Evolutionary conservation across 2,113 vertebrate genomes (phyloP).

Genomic region (Morone chrysops): DNA sequence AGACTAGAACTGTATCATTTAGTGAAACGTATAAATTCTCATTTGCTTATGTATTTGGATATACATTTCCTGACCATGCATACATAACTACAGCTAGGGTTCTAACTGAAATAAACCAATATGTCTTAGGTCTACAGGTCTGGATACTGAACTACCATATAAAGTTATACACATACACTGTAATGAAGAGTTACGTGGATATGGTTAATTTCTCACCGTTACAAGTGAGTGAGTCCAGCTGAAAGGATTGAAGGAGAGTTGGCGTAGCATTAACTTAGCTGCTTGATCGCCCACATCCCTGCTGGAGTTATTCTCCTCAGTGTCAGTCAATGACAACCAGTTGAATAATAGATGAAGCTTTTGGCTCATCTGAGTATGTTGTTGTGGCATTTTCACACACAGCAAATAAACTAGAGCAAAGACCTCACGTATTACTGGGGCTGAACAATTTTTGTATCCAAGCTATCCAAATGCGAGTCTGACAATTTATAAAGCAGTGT

Average conservation of each 20-base stretch:
- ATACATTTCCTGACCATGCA: too few relatives aligned
- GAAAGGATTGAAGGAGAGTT: conserved; percentile 18
- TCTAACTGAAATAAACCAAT: background rate
- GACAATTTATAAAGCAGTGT: background rate
- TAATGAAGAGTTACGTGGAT: background rate
- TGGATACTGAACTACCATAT: background rate
- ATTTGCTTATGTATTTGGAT: background rate
- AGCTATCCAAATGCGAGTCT: background rate
- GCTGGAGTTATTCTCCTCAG: conserved; percentile 43
- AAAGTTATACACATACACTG: background rate
- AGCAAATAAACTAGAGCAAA: conserved; percentile 22
- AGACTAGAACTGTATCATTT: background rate
- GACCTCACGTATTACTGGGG: background rate
- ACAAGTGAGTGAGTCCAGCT: conserved; percentile 43
- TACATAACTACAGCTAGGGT: background rate
- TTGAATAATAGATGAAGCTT: conserved; percentile 71
- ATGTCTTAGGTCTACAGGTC: background rate
- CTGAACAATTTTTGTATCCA: background rate
- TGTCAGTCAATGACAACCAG: conserved; percentile 57
- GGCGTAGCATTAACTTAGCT: conserved; percentile 25
- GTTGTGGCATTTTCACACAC: conserved; percentile 40
- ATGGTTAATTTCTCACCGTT: conserved; percentile 9
- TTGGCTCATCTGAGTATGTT: conserved; percentile 51
- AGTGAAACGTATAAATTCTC: background rate
- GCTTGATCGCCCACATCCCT: conserved; percentile 12